Base-by-base conservation (phyloP, 1,140 invertebrate species). In the Phymorhynchus buccinoides region DNA sequence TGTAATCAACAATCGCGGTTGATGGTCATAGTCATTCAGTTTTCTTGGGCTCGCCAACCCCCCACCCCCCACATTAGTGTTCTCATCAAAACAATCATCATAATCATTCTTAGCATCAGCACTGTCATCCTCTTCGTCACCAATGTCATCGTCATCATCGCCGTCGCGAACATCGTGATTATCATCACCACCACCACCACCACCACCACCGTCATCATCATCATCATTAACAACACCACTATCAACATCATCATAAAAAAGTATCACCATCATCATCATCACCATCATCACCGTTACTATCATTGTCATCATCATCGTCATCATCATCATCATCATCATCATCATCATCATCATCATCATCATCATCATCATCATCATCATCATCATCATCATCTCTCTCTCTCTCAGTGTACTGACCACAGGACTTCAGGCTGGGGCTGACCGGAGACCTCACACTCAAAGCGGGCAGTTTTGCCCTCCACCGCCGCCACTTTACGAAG, bases 401-500 rank as follows among this genome's bases (percentile, higher is more conserved):
- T 18, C 7, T 48, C 7, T 48, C 44, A 1, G 56, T n/a, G 32
- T 71, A 88, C 89, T 90, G 89, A 95, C 94, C 96, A 89, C 79
- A 88, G 83, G 75, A 97, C 96, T 0, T 95, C 96, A 35, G 98
- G 98, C 87, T 95, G 94, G 27, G 99, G 98, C 92, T 97, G 98
- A 75, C 98, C 98, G 77, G 95, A 95, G 0, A 98, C 98, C 90
- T 97, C 96, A 91, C 98, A 96, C 89, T 98, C 96, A 77, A 99
- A 95, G 0, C 96, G 96, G 82, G 96, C 95, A 12, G 96, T 95
- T 87, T 97, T 96, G 81, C 98, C 97, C 75, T 97, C 95, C 27
- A 97, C 97, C 30, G 96, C 95, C 83, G 96, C 96, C 83, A 96
- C 94, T 88, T 97, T 96, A 30, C 95, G 95, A 71, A 99, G 93